Evolutionary conservation across 2,797 vertebrate species (phyloP).

Genomic region (Potorous gilbertii): DNA sequence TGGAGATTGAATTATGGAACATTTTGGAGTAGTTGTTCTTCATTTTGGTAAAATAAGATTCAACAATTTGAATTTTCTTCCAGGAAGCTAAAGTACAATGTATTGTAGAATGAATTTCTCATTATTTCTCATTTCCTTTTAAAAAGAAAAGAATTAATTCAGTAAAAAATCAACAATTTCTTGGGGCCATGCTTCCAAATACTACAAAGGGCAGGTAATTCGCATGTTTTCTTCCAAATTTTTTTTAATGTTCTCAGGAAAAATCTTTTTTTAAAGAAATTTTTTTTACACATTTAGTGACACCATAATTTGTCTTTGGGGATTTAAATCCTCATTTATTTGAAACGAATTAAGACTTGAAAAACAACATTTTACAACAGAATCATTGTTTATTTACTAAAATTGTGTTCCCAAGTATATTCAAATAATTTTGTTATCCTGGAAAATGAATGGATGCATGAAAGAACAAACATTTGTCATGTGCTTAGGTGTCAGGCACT

Average conservation of each 20-base stretch:
- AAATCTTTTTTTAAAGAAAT: neutral
- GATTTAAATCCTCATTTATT: neutral
- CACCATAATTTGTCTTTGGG: neutral
- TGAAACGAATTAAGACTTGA: neutral
- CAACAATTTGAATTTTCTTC: constrained; percentile 43
- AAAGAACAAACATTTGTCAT: neutral
- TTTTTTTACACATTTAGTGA: neutral
- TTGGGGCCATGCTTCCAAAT: neutral
- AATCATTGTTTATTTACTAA: neutral
- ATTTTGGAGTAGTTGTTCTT: neutral
- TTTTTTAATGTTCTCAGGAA: neutral
- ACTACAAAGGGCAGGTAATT: neutral
- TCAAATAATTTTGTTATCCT: neutral
- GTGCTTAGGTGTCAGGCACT: neutral
- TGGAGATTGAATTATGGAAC: neutral
- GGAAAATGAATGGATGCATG: neutral
- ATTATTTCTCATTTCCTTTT: constrained; percentile 29
- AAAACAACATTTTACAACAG: neutral
- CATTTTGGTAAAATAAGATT: constrained; percentile 6
- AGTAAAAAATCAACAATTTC: neutral
- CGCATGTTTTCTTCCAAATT: neutral
- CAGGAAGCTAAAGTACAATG: neutral
- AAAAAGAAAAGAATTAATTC: neutral
- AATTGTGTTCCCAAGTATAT: neutral
- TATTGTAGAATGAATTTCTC: constrained; percentile 8